These are phyloP conservation scores for Nixonia krombeini DNA, from an alignment of 1,140 invertebrate genomes.

Conservation along the genomic window DNA sequence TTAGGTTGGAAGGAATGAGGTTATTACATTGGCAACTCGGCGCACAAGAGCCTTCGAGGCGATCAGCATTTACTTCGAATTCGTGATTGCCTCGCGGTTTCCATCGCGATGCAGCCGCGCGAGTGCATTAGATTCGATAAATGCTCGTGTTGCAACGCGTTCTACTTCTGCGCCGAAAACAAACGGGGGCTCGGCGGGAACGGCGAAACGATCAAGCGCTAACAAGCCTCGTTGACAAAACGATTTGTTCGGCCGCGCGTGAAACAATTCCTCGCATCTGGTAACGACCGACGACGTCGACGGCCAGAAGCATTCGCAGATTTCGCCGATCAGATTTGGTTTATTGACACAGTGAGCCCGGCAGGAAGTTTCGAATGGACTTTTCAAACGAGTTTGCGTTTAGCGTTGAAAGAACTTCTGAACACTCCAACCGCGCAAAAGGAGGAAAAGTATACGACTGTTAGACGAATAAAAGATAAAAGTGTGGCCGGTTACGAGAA, in stretches of 20 bases:
- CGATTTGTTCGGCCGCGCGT: no score
- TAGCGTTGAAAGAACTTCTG: conserved; percentile 17
- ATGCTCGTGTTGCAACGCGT: conserved; percentile 17
- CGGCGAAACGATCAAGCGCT: neutral
- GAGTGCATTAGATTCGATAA: conserved; percentile 47
- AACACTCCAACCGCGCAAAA: conserved; percentile 4
- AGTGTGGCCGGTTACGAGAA: neutral
- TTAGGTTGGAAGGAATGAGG: conserved; percentile 49
- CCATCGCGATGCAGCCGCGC: conserved; percentile 38
- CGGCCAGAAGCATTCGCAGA: no score
- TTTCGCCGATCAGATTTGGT: neutral
- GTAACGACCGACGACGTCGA: no score
- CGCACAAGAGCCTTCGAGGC: conserved; percentile 46
- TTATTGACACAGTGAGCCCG: no score
- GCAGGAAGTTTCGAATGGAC: conserved; percentile 8
- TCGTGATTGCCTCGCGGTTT: conserved; percentile 48
- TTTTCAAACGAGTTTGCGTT: conserved; percentile 29
- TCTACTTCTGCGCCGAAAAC: conserved; percentile 19
- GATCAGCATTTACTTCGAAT: conserved; percentile 47
- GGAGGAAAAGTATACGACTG: neutral
- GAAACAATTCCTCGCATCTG: no score
- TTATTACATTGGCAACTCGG: conserved; percentile 48
- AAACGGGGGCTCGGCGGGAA: no score
- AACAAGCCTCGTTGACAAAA: no score
- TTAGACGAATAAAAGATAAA: neutral